These are phyloP conservation scores for Biston stratarius DNA, from an alignment of 2,888 invertebrate species.

Conservation along the genomic window DNA sequence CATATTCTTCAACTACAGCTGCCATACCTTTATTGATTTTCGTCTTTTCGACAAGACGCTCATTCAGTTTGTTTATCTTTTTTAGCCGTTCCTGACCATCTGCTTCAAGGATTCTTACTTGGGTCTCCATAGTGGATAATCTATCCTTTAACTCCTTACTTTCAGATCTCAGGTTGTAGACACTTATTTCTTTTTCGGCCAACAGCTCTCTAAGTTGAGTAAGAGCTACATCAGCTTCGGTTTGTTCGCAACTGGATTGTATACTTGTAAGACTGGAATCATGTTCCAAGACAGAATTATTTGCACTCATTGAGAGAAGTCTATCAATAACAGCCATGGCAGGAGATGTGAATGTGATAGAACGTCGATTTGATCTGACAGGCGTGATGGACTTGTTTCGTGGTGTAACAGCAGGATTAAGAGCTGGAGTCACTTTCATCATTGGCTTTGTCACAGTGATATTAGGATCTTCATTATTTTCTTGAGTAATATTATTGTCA, in stretches of 20 bases:
- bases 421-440: slow-evolving; percentile 80
- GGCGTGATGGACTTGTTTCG: slow-evolving; percentile 69
- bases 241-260: slow-evolving; percentile 60
- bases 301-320: slow-evolving; percentile 76
- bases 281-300: slow-evolving; percentile 63
- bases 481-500: slow-evolving; percentile 53
- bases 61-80: slow-evolving; percentile 74
- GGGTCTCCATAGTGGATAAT: slow-evolving; percentile 70
- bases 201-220: slow-evolving; percentile 82
- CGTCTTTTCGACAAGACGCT: slow-evolving; percentile 72
- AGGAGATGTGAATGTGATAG: slow-evolving; percentile 78
- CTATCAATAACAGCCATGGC: slow-evolving; percentile 84
- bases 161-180: slow-evolving; percentile 81
- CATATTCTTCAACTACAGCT: slow-evolving; percentile 91
- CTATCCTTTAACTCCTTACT: slow-evolving; percentile 81
- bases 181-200: slow-evolving; percentile 83
- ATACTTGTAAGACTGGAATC: slow-evolving; percentile 56
- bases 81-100: slow-evolving; percentile 68
- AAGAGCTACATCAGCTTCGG: slow-evolving; percentile 72
- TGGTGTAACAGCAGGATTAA: slow-evolving; percentile 68
- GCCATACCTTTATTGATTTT: slow-evolving; percentile 86
- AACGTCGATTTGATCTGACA: slow-evolving; percentile 71
- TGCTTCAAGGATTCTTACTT: slow-evolving; percentile 68
- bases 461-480: slow-evolving; percentile 64
- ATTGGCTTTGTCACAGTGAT: slow-evolving; percentile 72